phyloP scores from a whole-genome alignment of 2,797 vertebrate genomes.

The Parotocinclus haroldoi region DNA sequence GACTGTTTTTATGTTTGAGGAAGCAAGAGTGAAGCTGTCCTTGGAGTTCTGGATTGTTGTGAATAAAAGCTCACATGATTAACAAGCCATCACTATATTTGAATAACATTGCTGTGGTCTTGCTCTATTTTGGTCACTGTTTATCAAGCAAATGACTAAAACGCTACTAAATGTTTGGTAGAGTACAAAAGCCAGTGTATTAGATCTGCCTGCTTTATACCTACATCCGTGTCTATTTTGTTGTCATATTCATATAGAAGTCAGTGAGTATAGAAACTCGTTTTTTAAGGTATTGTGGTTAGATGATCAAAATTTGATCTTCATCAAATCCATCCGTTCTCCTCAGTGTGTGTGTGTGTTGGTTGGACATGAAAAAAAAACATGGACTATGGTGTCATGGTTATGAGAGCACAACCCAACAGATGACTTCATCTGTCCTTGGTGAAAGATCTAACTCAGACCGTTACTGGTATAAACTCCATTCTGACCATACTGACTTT shows the following conservation, averaged over 20 bases:
- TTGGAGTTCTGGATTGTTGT: not conserved
- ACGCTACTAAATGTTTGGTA: too few relatives aligned
- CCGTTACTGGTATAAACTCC: slow-evolving; percentile 10
- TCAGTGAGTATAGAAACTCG: slow-evolving; percentile 7
- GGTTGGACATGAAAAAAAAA: slow-evolving; percentile 38
- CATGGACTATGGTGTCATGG: slow-evolving; percentile 49
- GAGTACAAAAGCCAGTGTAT: too few relatives aligned
- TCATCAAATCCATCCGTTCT: slow-evolving; percentile 45
- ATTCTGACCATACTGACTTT: not conserved
- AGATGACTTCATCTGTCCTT: slow-evolving; percentile 30
- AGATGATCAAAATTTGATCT: slow-evolving; percentile 10
- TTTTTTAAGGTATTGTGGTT: not conserved
- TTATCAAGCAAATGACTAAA: too few relatives aligned
- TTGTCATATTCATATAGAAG: too few relatives aligned
- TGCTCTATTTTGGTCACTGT: too few relatives aligned
- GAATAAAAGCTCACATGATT: not conserved
- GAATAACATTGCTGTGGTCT: too few relatives aligned
- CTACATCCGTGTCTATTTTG: too few relatives aligned
- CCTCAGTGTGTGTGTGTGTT: slow-evolving; percentile 33
- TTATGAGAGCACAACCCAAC: slow-evolving; percentile 44
- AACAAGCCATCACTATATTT: too few relatives aligned
- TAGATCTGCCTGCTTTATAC: too few relatives aligned
- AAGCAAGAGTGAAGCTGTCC: too few relatives aligned
- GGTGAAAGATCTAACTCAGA: slow-evolving; percentile 2
- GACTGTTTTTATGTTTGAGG: too few relatives aligned